Evolutionary conservation across 2,888 invertebrate genomes (phyloP).

Genomic region (Drosophila gaucha): DNA sequence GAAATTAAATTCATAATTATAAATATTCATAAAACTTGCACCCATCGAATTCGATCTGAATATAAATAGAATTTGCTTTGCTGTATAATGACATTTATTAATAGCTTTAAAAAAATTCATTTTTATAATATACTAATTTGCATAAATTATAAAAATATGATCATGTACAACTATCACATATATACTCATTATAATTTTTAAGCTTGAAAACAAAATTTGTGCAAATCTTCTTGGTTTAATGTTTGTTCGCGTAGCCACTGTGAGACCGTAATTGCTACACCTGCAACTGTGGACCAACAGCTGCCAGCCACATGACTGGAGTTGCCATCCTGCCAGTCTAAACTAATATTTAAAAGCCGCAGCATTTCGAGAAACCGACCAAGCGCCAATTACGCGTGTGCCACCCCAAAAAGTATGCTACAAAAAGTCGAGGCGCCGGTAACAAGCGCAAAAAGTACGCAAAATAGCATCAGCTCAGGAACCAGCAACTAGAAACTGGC

Average conservation of each 20-base stretch:
- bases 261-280: slow-evolving; percentile 45
- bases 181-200: not conserved
- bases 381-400: slow-evolving; percentile 68
- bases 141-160: too few relatives aligned
- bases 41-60: not conserved
- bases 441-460: slow-evolving; percentile 9
- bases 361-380: slow-evolving; percentile 36
- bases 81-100: not conserved
- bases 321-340: slow-evolving; percentile 25
- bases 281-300: slow-evolving; percentile 43
- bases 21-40: not conserved
- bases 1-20: not conserved
- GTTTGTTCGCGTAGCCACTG: slow-evolving; percentile 25
- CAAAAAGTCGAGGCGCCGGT: slow-evolving; percentile 32
- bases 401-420: slow-evolving; percentile 34
- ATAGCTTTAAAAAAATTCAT: not conserved
- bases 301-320: slow-evolving; percentile 33
- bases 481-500: slow-evolving; percentile 1
- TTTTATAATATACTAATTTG: too few relatives aligned
- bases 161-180: not conserved
- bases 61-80: too few relatives aligned
- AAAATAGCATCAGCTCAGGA: slow-evolving; percentile 19
- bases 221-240: slow-evolving; percentile 12
- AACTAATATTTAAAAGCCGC: slow-evolving; percentile 60
- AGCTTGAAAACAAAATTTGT: not conserved